Conservation (phyloP, 92 coral and sea anemone genomes). For the Scolanthus callimorphus region DNA sequence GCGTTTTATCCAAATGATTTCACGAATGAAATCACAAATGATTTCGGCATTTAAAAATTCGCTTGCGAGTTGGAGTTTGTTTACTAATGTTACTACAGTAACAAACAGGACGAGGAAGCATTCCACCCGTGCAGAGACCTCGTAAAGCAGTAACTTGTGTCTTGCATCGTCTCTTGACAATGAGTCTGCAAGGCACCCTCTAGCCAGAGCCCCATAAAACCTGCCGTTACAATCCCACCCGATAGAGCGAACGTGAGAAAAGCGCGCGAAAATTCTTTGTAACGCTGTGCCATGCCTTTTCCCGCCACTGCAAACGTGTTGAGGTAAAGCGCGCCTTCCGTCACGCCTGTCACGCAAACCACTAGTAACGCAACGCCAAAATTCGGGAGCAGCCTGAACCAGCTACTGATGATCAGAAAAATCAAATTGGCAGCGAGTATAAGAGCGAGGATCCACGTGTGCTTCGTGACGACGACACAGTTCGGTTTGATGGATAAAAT, state of each 20-base stretch:
- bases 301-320: constrained; percentile 45
- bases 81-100: too few relatives aligned
- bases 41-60: too few relatives aligned
- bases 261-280: constrained; percentile 37
- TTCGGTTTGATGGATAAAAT: constrained; percentile 15
- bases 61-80: too few relatives aligned
- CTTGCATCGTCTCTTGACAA: not conserved
- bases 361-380: not conserved
- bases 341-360: constrained; percentile 9
- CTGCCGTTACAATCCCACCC: constrained; percentile 21
- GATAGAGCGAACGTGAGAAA: constrained; percentile 20
- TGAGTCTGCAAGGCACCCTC: constrained; percentile 14
- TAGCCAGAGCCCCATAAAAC: constrained; percentile 6
- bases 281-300: constrained; percentile 8
- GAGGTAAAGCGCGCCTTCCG: constrained; percentile 35
- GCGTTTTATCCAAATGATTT: too few relatives aligned
- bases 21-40: too few relatives aligned
- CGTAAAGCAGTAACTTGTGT: constrained; percentile 14
- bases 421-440: constrained; percentile 11
- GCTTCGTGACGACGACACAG: constrained; percentile 15
- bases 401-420: constrained; percentile 9
- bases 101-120: constrained; percentile 19
- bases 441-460: constrained; percentile 26
- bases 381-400: constrained; percentile 22
- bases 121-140: constrained; percentile 22